A percentile compares a stretch with the other conserved stretches of the same genome.
Conservation (phyloP, 1,140 invertebrate species). For the Diploscapter pachys region DNA sequence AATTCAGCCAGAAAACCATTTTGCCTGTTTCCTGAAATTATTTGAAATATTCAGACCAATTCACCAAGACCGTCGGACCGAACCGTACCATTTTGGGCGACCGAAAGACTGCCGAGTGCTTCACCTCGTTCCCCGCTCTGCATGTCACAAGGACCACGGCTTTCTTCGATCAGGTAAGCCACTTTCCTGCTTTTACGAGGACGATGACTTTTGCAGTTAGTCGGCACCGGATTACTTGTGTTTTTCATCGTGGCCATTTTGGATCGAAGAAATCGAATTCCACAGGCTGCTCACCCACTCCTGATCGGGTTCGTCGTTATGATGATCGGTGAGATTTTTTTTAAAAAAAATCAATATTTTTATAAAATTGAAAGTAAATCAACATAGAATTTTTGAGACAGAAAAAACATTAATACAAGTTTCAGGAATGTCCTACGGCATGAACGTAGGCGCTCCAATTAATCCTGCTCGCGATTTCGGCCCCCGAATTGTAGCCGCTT, state of each 20-base stretch:
- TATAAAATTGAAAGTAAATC: background rate
- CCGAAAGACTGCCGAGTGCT: conserved; percentile 45
- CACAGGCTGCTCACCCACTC: conserved; percentile 36
- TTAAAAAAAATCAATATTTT: background rate
- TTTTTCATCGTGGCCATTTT: conserved; percentile 62
- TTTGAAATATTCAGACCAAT: conserved; percentile 52
- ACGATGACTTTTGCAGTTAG: conserved; percentile 44
- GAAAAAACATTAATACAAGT: background rate
- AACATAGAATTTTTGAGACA: background rate
- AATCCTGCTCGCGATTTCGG: conserved; percentile 43
- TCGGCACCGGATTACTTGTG: conserved; percentile 65
- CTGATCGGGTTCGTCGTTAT: conserved; percentile 41
- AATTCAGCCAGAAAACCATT: too few relatives aligned
- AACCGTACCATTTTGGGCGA: conserved; percentile 12
- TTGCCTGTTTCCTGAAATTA: background rate
- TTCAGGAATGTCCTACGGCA: conserved; percentile 7
- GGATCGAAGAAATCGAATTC: conserved; percentile 39
- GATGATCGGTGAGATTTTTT: conserved; percentile 28
- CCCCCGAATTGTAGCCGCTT: conserved; percentile 36
- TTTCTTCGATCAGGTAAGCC: conserved; percentile 62
- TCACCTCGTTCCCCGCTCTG: conserved; percentile 64
- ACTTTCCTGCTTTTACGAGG: background rate
- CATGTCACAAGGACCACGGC: conserved; percentile 60
- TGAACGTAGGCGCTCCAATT: conserved; percentile 37
- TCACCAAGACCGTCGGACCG: conserved; percentile 17